Conservation (phyloP, 2,113 vertebrate genomes). For the Syngnathus floridae region DNA sequence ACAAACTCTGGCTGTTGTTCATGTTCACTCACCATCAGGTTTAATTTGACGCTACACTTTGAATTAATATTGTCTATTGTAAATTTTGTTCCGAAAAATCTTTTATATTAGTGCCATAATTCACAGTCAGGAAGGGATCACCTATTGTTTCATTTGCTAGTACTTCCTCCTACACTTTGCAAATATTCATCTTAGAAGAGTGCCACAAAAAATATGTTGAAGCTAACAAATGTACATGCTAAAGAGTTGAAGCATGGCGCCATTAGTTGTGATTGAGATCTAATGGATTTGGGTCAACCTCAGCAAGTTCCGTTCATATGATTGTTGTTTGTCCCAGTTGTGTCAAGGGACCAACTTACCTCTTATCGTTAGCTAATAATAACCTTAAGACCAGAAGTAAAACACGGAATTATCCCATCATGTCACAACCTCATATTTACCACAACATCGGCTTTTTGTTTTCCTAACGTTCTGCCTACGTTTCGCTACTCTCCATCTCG, state of each 20-base stretch:
- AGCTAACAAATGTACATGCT: background rate
- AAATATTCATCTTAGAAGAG: background rate
- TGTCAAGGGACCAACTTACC: background rate
- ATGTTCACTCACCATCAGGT: too few relatives aligned
- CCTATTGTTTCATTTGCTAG: background rate
- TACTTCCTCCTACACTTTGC: background rate
- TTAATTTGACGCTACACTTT: background rate
- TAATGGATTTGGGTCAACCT: background rate
- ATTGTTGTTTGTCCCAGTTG: background rate
- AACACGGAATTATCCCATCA: conserved; percentile 20
- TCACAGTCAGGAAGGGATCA: background rate
- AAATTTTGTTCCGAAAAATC: background rate
- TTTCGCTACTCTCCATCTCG: conserved; percentile 25
- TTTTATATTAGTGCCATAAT: background rate
- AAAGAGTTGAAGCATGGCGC: too few relatives aligned
- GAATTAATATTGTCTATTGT: background rate
- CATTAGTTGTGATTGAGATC: background rate
- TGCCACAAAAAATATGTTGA: background rate
- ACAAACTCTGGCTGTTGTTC: too few relatives aligned
- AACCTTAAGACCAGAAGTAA: conserved; percentile 16
- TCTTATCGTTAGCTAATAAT: background rate
- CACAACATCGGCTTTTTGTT: conserved; percentile 43
- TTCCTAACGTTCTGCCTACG: conserved; percentile 20
- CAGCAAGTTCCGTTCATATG: too few relatives aligned
- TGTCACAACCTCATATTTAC: conserved; percentile 44